Conservation (phyloP, 2,797 vertebrate genomes). For the Chromobotia macracanthus region DNA sequence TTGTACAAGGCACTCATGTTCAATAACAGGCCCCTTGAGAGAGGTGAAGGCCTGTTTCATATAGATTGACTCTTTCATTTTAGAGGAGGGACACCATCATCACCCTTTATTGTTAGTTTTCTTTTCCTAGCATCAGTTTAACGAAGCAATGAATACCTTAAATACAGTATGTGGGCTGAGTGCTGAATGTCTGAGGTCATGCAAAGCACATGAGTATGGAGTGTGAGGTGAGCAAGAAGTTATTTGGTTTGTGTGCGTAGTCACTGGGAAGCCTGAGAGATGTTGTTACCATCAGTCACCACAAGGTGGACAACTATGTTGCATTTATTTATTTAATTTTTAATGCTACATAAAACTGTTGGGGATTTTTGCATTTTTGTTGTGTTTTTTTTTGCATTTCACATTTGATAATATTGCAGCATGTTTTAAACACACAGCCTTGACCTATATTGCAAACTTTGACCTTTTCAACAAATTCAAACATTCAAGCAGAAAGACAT, state of each 20-base stretch:
- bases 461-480: too few relatives aligned
- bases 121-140: too few relatives aligned
- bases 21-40: too few relatives aligned
- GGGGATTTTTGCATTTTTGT: too few relatives aligned
- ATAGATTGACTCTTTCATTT: not conserved
- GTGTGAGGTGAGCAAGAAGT: not conserved
- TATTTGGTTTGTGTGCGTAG: slow-evolving; percentile 1
- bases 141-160: slow-evolving; percentile 47
- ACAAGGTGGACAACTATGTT: slow-evolving; percentile 14
- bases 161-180: slow-evolving; percentile 41
- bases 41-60: too few relatives aligned
- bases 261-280: not conserved
- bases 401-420: not conserved
- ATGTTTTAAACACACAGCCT: slow-evolving; percentile 14
- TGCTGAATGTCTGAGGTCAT: not conserved
- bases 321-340: not conserved
- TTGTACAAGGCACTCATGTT: slow-evolving; percentile 10
- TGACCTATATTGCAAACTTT: not conserved
- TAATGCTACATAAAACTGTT: too few relatives aligned
- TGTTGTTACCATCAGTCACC: slow-evolving; percentile 18
- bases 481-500: not conserved
- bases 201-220: not conserved
- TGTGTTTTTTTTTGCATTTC: not conserved
- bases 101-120: slow-evolving; percentile 26
- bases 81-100: slow-evolving; percentile 4